phyloP scores from a whole-genome alignment of 2,113 vertebrate species.

The Hemibates koningsi region DNA sequence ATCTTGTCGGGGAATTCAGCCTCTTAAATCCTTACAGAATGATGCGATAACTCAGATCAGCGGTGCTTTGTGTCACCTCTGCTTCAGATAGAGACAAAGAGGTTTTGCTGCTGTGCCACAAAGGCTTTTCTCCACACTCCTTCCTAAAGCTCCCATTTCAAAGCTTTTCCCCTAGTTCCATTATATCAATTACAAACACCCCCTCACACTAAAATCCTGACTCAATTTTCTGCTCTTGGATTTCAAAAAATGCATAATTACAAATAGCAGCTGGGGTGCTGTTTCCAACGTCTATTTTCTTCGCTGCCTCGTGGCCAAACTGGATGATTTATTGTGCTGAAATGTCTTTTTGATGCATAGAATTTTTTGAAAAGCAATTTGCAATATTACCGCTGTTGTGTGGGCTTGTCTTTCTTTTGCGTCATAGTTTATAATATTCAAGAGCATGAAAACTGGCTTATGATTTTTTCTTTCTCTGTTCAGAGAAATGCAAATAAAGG shows the following conservation, averaged over 20 bases:
- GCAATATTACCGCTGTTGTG: neutral
- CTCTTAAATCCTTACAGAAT: slow-evolving; percentile 41
- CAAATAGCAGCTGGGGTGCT: slow-evolving; percentile 16
- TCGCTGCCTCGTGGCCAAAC: neutral
- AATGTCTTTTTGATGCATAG: neutral
- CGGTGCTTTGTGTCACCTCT: neutral
- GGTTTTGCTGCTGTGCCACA: slow-evolving; percentile 5
- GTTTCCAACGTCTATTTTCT: slow-evolving; percentile 13
- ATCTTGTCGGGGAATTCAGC: slow-evolving; percentile 8
- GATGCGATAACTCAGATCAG: slow-evolving; percentile 3
- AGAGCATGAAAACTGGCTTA: neutral
- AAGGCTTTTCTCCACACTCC: slow-evolving; percentile 32
- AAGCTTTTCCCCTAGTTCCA: slow-evolving; percentile 17
- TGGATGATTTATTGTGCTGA: neutral
- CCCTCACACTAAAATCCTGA: slow-evolving; percentile 34
- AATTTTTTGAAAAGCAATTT: neutral
- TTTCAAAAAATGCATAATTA: slow-evolving; percentile 45
- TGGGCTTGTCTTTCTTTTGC: neutral
- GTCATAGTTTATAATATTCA: neutral
- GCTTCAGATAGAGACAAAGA: slow-evolving; percentile 22
- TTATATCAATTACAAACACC: slow-evolving; percentile 60
- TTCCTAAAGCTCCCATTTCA: slow-evolving; percentile 27
- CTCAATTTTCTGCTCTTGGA: slow-evolving; percentile 24
- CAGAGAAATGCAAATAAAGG: neutral
- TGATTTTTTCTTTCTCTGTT: neutral